Conservation (phyloP, 2,888 invertebrate species). For the Andrena haemorrhoa region DNA sequence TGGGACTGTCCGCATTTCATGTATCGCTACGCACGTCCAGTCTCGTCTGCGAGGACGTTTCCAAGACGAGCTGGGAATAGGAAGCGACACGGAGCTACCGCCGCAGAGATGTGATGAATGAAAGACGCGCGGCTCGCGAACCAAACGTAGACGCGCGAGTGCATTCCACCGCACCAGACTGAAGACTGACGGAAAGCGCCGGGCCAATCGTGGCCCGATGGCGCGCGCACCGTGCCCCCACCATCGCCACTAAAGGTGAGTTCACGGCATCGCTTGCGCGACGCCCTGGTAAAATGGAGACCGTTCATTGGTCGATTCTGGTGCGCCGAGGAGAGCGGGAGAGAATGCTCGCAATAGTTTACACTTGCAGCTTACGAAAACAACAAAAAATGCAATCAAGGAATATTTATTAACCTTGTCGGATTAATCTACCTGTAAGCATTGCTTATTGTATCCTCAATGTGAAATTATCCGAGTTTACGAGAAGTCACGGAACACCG, state of each 20-base stretch:
- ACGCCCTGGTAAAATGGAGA: background rate
- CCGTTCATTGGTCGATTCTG: slow-evolving; percentile 29
- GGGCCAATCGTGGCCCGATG: slow-evolving; percentile 69
- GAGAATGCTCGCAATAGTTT: background rate
- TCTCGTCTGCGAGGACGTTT: slow-evolving; percentile 15
- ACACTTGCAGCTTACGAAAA: background rate
- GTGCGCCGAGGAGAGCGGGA: background rate
- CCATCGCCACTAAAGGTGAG: slow-evolving; percentile 43
- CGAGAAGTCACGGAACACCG: background rate
- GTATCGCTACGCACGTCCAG: slow-evolving; percentile 39
- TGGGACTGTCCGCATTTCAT: slow-evolving; percentile 47
- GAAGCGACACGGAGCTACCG: slow-evolving; percentile 53
- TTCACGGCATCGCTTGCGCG: slow-evolving; percentile 19
- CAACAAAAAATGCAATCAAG: slow-evolving; percentile 1
- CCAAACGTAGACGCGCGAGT: slow-evolving; percentile 69
- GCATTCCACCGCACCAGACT: slow-evolving; percentile 78
- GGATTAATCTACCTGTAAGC: background rate
- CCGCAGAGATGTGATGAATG: slow-evolving; percentile 66
- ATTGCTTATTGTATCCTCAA: background rate
- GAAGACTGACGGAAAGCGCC: slow-evolving; percentile 73
- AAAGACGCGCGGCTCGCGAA: slow-evolving; percentile 74
- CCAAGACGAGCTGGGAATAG: slow-evolving; percentile 32
- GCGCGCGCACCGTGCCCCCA: slow-evolving; percentile 48
- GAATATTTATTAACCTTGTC: background rate
- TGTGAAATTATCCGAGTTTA: background rate